Base-by-base conservation (phyloP, 2,797 vertebrate genomes). In the Anguilla marmorata region DNA sequence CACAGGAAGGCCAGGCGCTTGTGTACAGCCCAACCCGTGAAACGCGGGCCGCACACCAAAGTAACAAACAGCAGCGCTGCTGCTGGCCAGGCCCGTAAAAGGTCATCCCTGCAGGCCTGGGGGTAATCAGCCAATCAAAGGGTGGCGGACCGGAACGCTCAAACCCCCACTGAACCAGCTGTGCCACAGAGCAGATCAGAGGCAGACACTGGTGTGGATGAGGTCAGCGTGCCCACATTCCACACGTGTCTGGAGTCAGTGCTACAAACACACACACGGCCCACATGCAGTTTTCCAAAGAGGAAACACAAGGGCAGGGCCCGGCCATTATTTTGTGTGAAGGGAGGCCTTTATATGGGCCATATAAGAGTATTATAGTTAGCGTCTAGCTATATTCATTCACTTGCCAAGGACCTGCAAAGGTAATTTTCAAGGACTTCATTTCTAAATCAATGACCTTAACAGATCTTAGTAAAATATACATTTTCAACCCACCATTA, bases 141-240 rank as follows among this genome's bases (percentile, higher is more conserved):
- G 45, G 79, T 21, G 6, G 24, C 24, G 14, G 56, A 5, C 1
- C n/a, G 21, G 24, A 66, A 83, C 21, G 12, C 52, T 27, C 82
- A 56, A 66, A 83, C 3, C 27, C 52, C 45, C 87, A 56, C 12
- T 2, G 0, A 80, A 84, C 84, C 76, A n/a, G 52, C 87, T 16
- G 60, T n/a, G 85, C 37, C 54, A 54, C 37, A 33, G 83, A 41
- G 12, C 16, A 24, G 58, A 63, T 84, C 24, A 58, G 74, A 48
- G 45, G 24, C 9, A n/a, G 84, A 82, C 80, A 80, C 54, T 48
- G 82, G 50, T 12, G 66, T 80, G n/a, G 0, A 79, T 69, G 85
- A 87, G 87, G 80, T 89, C 87, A 88, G 21, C 79, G 24, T 45
- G 60, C 41, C 86, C 87, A 63, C 85, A 90, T 69, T 83, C 86